Percentiles rank a stretch among this genome's conserved stretches.
These are phyloP conservation scores for Brachionus asplanchnoidis DNA, from an alignment of 1,140 invertebrate species.

Conservation along the genomic window DNA sequence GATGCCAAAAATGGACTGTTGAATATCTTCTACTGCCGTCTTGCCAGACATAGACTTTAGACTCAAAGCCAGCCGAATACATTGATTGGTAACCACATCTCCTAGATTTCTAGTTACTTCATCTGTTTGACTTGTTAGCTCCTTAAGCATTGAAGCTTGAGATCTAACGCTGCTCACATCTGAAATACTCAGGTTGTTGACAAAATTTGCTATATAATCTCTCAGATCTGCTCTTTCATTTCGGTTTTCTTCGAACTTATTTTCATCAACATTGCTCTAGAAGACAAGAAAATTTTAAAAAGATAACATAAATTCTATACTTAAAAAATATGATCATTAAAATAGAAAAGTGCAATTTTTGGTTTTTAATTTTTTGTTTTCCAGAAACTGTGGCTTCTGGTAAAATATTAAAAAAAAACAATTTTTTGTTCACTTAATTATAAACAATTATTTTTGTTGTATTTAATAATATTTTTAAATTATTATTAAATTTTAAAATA, in stretches of 20 bases:
- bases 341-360: too few species aligned
- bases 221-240: slow-evolving; percentile 30
- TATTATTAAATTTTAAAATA: too few species aligned
- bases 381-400: too few species aligned
- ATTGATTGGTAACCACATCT: neutral
- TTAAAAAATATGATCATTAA: too few species aligned
- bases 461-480: too few species aligned
- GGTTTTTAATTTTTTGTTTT: too few species aligned
- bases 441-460: too few species aligned
- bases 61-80: neutral
- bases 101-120: slow-evolving; percentile 23
- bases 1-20: neutral
- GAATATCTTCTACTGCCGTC: neutral
- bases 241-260: neutral
- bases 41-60: neutral
- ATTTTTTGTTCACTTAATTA: too few species aligned
- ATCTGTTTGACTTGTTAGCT: neutral
- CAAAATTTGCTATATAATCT: neutral
- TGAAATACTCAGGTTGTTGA: slow-evolving; percentile 25
- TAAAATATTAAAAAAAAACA: too few species aligned
- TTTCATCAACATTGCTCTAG: neutral
- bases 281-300: neutral
- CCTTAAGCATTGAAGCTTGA: slow-evolving; percentile 1
- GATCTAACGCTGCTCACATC: neutral
- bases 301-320: too few species aligned